A percentile compares a stretch with the other conserved stretches of the same genome.
phyloP scores from a whole-genome alignment of 2,113 vertebrate genomes.

The Zosterops hypoxanthus region DNA sequence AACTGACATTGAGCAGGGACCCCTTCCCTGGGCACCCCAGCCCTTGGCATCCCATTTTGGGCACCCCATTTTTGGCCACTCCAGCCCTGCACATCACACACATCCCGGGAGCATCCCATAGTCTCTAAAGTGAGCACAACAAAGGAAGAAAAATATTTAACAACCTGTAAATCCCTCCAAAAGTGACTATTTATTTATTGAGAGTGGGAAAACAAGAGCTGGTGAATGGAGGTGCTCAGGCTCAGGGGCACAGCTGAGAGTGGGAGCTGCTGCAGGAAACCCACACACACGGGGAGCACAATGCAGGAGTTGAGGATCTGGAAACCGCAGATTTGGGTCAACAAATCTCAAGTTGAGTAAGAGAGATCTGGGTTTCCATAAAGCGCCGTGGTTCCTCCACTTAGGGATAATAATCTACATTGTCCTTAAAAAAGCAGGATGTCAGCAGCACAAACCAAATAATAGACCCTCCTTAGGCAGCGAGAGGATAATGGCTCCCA shows the following conservation, averaged over 20 bases:
- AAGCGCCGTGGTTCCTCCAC: background rate
- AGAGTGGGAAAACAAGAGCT: background rate
- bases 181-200: background rate
- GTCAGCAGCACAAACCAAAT: slow-evolving; percentile 1
- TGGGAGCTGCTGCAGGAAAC: background rate
- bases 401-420: slow-evolving; percentile 5
- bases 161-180: accelerated
- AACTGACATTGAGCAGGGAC: background rate
- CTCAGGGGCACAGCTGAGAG: background rate
- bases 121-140: background rate
- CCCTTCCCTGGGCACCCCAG: background rate
- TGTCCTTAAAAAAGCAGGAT: slow-evolving; percentile 4
- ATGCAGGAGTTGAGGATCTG: background rate
- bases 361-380: background rate
- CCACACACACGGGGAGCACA: accelerated
- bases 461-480: background rate
- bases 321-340: background rate
- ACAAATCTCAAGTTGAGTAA: background rate
- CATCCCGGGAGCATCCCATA: accelerated
- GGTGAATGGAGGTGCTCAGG: background rate
- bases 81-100: background rate
- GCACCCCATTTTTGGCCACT: background rate
- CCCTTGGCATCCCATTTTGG: background rate
- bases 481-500: slow-evolving; percentile 5
- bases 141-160: background rate